A percentile compares a stretch with the other conserved stretches of the same genome.
phyloP scores from a whole-genome alignment of 2,797 vertebrate species.

The Phataginus tetradactyla region DNA sequence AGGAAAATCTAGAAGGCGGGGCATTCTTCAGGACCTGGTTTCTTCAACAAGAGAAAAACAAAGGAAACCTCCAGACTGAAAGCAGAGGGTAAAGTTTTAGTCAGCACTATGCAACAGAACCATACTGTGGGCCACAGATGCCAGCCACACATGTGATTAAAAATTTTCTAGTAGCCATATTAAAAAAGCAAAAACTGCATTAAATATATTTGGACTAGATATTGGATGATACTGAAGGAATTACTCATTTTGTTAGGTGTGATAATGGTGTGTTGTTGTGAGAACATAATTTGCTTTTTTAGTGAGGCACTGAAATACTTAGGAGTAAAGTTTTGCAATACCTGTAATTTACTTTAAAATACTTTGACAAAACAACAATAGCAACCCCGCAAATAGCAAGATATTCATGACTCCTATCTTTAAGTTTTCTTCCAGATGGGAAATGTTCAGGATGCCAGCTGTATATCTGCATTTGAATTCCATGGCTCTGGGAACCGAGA shows the following conservation, averaged over 20 bases:
- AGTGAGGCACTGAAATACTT: neutral
- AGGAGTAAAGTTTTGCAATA: neutral
- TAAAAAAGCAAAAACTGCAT: neutral
- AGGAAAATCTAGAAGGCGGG: neutral
- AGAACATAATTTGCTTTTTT: constrained; percentile 8
- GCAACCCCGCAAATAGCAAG: neutral
- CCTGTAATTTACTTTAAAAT: constrained; percentile 14
- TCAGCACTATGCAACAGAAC: neutral
- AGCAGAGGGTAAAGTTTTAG: neutral
- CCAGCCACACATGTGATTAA: neutral
- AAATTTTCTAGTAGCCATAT: neutral
- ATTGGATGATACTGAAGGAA: neutral
- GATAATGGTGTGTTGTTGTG: neutral
- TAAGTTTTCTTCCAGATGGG: neutral
- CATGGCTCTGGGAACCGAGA: neutral
- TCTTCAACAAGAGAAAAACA: neutral
- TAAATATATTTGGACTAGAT: neutral
- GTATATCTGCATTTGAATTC: neutral
- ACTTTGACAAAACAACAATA: neutral
- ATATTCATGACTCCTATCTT: neutral
- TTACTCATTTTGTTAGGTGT: neutral
- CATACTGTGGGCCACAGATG: neutral
- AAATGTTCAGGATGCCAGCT: neutral
- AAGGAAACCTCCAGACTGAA: neutral
- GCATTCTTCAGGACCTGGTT: neutral